Base-by-base conservation (phyloP, 2,113 vertebrate genomes). In the Panurus biarmicus region DNA sequence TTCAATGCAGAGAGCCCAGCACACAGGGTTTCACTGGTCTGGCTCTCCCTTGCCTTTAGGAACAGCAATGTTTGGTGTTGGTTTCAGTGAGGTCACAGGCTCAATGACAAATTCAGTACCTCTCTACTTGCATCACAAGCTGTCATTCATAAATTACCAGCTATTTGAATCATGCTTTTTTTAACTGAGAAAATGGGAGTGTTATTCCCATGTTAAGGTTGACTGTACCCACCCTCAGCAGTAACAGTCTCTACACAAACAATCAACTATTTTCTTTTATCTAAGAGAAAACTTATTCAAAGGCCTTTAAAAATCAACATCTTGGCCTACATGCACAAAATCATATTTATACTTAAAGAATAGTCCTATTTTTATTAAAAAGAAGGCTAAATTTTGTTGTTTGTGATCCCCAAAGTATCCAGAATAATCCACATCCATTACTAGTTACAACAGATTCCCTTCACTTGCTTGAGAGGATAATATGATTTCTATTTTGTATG, bases 81-180 rank as follows among this genome's bases (percentile, higher is more conserved):
- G 64, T 82, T 87, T 71, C 80, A 91, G 60, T 47, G 77, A 92
- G 61, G 65, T 87, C 50, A 65, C 35, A 44, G 53, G 51, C 66
- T 80, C 65, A 75, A 23, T 62, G 81, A 87, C 61, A 96, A 92
- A 93, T 77, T 61, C 75, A 72, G 48, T 53, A 60, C 70, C 28
- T 78, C 40, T 83, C 35, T 58, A 26, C 42, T 71, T 66, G 48
- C 33, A 66, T 75, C 65, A 69, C 61, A 71, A 92, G 51, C n/a
- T 54, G 47, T 58, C 33, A 58, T 80, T 85, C 54, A 38, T 60
- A 54, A 86, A 50, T 67, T 67, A 58, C 25, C 33, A 28, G 26
- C 65, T 70, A 72, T 60, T 79, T 73, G 40, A 67, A 51, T 81
- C 8, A 28, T 45, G 56, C 16, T 67, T 21, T 50, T 70, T 81